Conservation (phyloP, 1,140 invertebrate species). For the Saxidomus purpurata region DNA sequence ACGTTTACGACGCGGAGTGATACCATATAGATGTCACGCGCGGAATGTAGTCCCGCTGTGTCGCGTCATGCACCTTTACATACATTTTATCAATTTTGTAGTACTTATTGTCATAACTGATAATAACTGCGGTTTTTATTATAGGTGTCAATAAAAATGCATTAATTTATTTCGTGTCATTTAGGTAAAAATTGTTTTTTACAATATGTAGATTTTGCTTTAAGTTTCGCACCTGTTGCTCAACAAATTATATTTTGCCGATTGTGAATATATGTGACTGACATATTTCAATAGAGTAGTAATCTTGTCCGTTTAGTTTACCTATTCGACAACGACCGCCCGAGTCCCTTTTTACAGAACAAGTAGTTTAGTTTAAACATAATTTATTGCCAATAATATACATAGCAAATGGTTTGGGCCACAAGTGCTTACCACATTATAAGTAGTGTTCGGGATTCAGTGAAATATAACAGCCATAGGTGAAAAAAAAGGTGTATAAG, state of each 20-base stretch:
- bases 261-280: no score
- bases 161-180: constrained; percentile 16
- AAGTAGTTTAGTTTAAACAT: no score
- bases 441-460: no score
- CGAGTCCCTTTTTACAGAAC: no score
- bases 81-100: constrained; percentile 17
- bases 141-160: constrained; percentile 9
- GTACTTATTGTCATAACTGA: background rate
- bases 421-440: no score
- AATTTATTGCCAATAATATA: no score
- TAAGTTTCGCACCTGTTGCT: background rate
- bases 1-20: background rate
- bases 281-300: no score
- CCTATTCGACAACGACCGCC: no score
- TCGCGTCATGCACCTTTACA: constrained; percentile 8
- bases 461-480: no score
- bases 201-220: constrained; percentile 4
- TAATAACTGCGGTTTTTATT: background rate
- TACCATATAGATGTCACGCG: constrained; percentile 27
- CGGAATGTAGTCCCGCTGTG: constrained; percentile 35
- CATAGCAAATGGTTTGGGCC: no score
- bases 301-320: background rate
- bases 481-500: no score
- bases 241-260: background rate
- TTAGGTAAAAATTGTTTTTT: background rate